Evolutionary conservation across 1,140 invertebrate genomes (phyloP), one percentile per base, ranked within the genome.

Genomic region (Drosophila bipectinata): DNA sequence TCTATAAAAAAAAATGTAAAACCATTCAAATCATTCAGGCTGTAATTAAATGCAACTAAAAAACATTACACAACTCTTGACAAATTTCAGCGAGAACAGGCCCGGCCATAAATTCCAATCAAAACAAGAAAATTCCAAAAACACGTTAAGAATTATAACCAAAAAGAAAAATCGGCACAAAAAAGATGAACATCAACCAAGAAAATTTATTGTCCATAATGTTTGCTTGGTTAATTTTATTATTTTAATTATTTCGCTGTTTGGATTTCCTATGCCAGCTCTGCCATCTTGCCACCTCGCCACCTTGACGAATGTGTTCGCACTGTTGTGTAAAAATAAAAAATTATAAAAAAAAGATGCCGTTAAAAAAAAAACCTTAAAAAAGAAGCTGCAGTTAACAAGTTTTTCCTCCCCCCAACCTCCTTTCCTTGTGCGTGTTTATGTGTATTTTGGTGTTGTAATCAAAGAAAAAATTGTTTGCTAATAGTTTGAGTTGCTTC

Each of bases 241-340:
- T 79, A 85, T 84, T 85, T 84, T 84, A 77, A 84, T 84, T 79
- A 79, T 44, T 84, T 76, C 66, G 61, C 53, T 44, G 32, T 28
- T 54, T 54, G 55, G 15, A 54, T 76, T 67, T 76, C 55, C 54
- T 45, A n/a, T 47, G 72, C 34, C 34, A 37, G 3, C 12, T 37
- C 21, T 37, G 34, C 34, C 34, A 32, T 10, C 32, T 32, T 32
- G 8, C 32, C 32, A 32, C 2, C 30, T 32, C 44, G 61, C 68
- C 58, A 59, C 78, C 73, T 74, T 72, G 66, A 79, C 75, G 71
- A 79, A 71, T 72, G 52, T 64, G 57, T 57, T 71, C 47, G 51
- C 60, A 49, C 45, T 41, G 39, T 56, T 58, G 45, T 55, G 55
- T 45, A 72, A 81, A 72, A 52, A 39, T 41, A 60, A 47, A 44